Evolutionary conservation across 2,113 vertebrate species (phyloP).

Genomic region (Forbesichthys papilliferus): DNA sequence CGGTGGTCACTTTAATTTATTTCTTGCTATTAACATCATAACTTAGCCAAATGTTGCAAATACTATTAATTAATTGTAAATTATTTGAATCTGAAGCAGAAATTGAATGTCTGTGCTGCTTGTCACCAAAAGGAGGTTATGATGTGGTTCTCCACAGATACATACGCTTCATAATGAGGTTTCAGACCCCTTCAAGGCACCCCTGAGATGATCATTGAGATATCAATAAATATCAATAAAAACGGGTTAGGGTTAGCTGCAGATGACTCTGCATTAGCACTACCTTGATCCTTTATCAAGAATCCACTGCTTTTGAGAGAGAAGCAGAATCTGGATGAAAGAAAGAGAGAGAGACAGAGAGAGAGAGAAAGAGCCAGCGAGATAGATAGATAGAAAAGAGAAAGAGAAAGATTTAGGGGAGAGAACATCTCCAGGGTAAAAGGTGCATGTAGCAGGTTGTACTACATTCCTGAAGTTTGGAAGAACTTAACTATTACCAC

Average conservation of each 20-base stretch:
- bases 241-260: conserved; percentile 8
- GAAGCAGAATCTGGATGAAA: not conserved
- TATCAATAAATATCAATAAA: conserved; percentile 36
- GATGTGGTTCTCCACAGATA: not conserved
- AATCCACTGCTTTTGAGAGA: conserved; percentile 8
- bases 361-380: conserved; percentile 28
- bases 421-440: conserved; percentile 16
- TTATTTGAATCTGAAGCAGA: conserved; percentile 16
- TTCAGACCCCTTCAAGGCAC: not conserved
- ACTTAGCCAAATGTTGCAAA: conserved; percentile 52
- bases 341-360: conserved; percentile 20
- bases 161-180: not conserved
- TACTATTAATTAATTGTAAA: conserved; percentile 57
- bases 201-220: conserved; percentile 17
- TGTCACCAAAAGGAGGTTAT: not conserved
- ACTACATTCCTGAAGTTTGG: conserved; percentile 7
- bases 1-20: conserved; percentile 53
- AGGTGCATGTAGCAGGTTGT: conserved; percentile 33
- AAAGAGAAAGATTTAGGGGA: not conserved
- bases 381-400: not conserved
- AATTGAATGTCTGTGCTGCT: not conserved
- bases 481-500: too few species aligned
- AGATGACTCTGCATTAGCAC: conserved; percentile 6
- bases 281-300: not conserved
- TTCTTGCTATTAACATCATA: conserved; percentile 44